Conservation (phyloP, 2,113 vertebrate species). For the Nothocercus nigrocapillus region DNA sequence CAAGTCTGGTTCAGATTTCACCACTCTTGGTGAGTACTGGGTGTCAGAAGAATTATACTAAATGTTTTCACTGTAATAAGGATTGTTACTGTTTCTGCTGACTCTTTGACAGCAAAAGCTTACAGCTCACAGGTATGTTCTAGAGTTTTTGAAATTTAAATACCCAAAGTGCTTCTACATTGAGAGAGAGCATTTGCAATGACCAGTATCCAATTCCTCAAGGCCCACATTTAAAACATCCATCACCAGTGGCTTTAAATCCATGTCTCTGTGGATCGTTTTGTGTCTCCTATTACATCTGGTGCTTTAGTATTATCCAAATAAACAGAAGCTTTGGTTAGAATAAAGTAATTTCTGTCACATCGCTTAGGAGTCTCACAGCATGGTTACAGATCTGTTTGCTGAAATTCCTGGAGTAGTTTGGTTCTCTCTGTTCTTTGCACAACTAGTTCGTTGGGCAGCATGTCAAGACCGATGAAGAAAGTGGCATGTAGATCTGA, state of each 20-base stretch:
- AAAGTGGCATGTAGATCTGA: conserved; percentile 41
- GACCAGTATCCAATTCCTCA: not conserved
- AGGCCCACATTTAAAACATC: conserved; percentile 24
- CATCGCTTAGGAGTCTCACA: conserved; percentile 57
- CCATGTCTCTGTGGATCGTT: not conserved
- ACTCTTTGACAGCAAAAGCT: not conserved
- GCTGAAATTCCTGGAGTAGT: conserved; percentile 38
- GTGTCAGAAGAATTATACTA: not conserved
- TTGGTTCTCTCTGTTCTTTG: conserved; percentile 61
- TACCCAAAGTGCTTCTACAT: not conserved
- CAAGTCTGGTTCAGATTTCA: conserved; percentile 96
- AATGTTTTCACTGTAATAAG: not conserved
- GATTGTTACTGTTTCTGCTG: not conserved
- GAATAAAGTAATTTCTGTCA: conserved; percentile 42
- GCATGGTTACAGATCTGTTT: conserved; percentile 34
- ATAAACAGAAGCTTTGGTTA: conserved; percentile 53
- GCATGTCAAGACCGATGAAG: conserved; percentile 19
- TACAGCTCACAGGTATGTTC: not conserved
- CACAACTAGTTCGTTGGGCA: conserved; percentile 51
- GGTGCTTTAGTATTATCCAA: not conserved
- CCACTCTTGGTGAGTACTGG: conserved; percentile 89
- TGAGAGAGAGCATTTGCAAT: conserved; percentile 6
- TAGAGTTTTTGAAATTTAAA: not conserved
- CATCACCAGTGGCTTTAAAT: conserved; percentile 46
- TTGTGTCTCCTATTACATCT: conserved; percentile 25